A percentile compares a stretch with the other conserved stretches of the same genome.
Evolutionary conservation across 2,888 invertebrate genomes (phyloP).

Genomic region (Lacanobia wlatinum): DNA sequence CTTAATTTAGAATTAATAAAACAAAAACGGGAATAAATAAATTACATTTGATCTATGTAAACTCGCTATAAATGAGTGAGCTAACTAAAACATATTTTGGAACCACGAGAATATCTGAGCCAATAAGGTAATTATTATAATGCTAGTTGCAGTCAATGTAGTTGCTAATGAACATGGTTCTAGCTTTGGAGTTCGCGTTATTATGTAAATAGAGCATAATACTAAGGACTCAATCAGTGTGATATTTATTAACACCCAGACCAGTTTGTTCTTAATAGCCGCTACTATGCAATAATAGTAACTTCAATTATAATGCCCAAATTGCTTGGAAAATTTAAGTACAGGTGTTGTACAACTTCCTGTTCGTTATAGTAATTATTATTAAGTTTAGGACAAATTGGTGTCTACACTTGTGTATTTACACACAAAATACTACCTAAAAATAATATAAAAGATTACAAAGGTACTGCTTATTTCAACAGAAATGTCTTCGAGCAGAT

Average conservation of each 20-base stretch:
- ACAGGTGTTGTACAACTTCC: not conserved
- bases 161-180: conserved; percentile 22
- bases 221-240: conserved; percentile 30
- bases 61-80: no score
- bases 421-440: no score
- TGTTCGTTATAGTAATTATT: not conserved
- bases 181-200: conserved; percentile 16
- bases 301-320: not conserved
- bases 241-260: conserved; percentile 7
- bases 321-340: conserved; percentile 1
- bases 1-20: not conserved
- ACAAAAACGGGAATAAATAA: not conserved
- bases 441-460: not conserved
- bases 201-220: conserved; percentile 44
- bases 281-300: not conserved
- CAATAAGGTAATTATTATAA: not conserved
- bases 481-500: no score
- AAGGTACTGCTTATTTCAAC: no score
- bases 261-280: conserved; percentile 1
- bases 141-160: not conserved
- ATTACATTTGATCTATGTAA: not conserved
- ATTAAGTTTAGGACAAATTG: not conserved
- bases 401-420: not conserved
- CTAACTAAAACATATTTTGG: not conserved
- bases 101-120: not conserved